Base-by-base conservation (phyloP, 2,888 invertebrate species). In the Drosophila cognata region DNA sequence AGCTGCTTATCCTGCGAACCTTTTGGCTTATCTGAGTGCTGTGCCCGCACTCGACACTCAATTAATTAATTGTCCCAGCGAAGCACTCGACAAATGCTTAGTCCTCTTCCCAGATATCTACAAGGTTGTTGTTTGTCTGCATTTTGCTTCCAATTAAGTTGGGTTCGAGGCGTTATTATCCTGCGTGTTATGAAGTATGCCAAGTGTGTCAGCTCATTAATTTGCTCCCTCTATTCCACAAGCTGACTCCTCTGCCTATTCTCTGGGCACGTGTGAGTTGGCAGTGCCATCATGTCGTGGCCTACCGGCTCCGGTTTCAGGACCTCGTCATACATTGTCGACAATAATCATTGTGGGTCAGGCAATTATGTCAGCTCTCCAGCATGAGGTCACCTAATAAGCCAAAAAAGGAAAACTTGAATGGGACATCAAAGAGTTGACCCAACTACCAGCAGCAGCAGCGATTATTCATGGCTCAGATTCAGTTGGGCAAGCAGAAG, bases 141-240 rank as follows among this genome's bases (percentile, higher is more conserved):
- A 58, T 66, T 66, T 36, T 31, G 43, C 35, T 13, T 36, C 43
- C 57, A 67, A 76, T 68, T 63, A 72, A 72, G 78, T 77, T 64
- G 62, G 61, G 46, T 55, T 59, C 70, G 61, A 64, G 38, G 48
- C 69, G 35, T 29, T 56, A n/a, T 43, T 29, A 36, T 66, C 21
- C 53, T 66, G 43, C 35, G 35, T 69, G 46, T 51, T 59, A 66
- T 64, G 63, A 63, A 77, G 70, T 66, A 67, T 59, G 58, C 64
- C 75, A 68, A 73, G 72, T 75, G 73, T 76, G 78, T 56, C 71
- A 74, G 78, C 82, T 77, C 88, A 85, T 87, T 87, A 86, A 87
- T 85, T 84, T 73, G 33, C 36, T 25, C 0, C 2, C 66, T 56
- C 70, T 50, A 63, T 52, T 58, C 73, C 41, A 31, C 61, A 50